Evolutionary conservation across 35 echinoderm and acorn worm genomes (phyloP), one percentile per base, ranked within the genome.

Genomic region (Acanthaster planci): DNA sequence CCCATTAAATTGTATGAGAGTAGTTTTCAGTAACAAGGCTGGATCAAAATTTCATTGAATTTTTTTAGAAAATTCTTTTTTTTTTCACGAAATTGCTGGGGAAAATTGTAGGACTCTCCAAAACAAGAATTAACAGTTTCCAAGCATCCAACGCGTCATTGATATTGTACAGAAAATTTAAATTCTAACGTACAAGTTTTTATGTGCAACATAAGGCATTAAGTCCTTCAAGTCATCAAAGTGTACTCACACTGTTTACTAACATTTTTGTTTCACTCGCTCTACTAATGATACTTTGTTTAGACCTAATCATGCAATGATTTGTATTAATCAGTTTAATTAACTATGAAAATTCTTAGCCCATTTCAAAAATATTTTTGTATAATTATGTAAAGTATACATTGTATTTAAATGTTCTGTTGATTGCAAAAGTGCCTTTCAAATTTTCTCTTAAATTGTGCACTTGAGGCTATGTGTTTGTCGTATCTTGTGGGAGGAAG

Each of bases 321-420:
- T 72, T 72, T 34, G n/a, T 72, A 31, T 72, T 31, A 72, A 34
- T 31, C 26, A 14, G 14, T 72, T 34, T 72, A 72, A 72, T 72
- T 72, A 72, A 72, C 42, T 47, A 47, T 12, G 12, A 6, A 19
- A 68, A 72, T 31, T 72, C 64, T 72, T 72, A 72, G 64, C 64
- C 64, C 64, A 72, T 72, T 72, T 26, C 22, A 72, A 72, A 72
- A 72, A 72, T 72, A 72, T 72, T 72, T 72, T 72, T 72, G 64
- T 72, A 72, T 72, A 72, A 72, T 72, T 72, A 72, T 72, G 64
- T 72, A 72, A 59, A 72, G 64, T 72, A 72, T 34, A 29, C 34
- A 29, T n/a, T 72, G 64, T 72, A 72, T 72, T 72, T 72, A 72
- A 72, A 14, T 26, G 22, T 34, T 30, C 26, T 72, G 64, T 72